phyloP scores from a whole-genome alignment of 1,140 invertebrate genomes.

The Bilobella aurantiaca region DNA sequence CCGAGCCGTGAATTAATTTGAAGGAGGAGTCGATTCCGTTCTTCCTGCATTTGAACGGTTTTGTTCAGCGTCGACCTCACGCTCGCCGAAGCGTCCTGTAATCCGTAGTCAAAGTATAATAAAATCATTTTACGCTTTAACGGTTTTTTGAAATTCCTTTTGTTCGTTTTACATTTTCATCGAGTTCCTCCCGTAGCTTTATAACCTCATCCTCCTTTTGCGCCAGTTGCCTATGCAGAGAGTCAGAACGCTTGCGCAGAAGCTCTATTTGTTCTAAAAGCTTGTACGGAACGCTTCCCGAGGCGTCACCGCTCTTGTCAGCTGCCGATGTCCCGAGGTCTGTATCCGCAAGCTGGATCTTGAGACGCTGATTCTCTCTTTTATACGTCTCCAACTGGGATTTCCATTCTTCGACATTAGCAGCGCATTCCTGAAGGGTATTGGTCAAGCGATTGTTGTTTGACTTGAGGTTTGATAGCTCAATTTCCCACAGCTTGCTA shows the following conservation, averaged over 20 bases:
- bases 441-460: slow-evolving; percentile 90
- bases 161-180: not conserved
- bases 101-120: too few relatives aligned
- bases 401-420: slow-evolving; percentile 98
- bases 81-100: not conserved
- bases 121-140: too few relatives aligned
- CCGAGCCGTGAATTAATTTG: not conserved
- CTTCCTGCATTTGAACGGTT: not conserved
- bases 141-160: too few relatives aligned
- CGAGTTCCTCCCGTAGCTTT: not conserved
- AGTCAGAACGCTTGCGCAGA: not conserved
- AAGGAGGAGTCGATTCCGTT: not conserved
- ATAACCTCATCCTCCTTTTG: not conserved
- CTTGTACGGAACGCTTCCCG: not conserved
- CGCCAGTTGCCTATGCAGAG: not conserved
- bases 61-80: not conserved
- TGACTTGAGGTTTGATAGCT: slow-evolving; percentile 87
- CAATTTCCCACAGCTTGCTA: slow-evolving; percentile 91
- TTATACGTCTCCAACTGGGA: slow-evolving; percentile 55
- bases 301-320: not conserved
- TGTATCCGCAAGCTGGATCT: not conserved
- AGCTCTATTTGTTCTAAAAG: not conserved
- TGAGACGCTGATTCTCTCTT: not conserved
- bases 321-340: not conserved
- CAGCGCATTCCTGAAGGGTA: slow-evolving; percentile 90